phyloP scores from a whole-genome alignment of 1,140 invertebrate species.

The Lucilia cuprina region DNA sequence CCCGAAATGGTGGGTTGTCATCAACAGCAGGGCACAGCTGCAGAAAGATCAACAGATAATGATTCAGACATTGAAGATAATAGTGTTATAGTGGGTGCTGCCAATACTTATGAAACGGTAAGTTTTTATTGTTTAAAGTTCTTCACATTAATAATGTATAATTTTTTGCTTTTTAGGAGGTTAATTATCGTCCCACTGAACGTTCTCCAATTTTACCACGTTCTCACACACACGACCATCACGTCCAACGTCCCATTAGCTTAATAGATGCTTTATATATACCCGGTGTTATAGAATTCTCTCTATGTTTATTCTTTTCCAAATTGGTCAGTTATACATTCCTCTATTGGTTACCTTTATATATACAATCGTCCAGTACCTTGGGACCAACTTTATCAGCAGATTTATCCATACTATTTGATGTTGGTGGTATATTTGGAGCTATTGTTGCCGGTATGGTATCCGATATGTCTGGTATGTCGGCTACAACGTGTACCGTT shows the following conservation, averaged over 20 bases:
- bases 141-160: neutral
- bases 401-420: conserved; percentile 88
- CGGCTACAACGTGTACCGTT: conserved; percentile 81
- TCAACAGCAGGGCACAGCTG: conserved; percentile 50
- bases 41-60: conserved; percentile 46
- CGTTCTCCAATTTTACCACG: conserved; percentile 61
- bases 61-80: conserved; percentile 52
- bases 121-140: conserved; percentile 40
- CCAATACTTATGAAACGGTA: conserved; percentile 47
- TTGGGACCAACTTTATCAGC: conserved; percentile 77
- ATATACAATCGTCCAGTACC: conserved; percentile 84
- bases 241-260: conserved; percentile 71
- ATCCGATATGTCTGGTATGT: conserved; percentile 83
- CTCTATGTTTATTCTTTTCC: conserved; percentile 94
- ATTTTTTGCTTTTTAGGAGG: conserved; percentile 57
- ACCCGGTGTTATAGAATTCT: conserved; percentile 95
- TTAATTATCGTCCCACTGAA: conserved; percentile 63
- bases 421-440: conserved; percentile 87
- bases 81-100: conserved; percentile 42
- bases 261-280: conserved; percentile 80
- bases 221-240: conserved; percentile 4
- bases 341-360: conserved; percentile 93
- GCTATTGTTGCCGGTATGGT: conserved; percentile 88
- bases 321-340: conserved; percentile 98
- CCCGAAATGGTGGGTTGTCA: conserved; percentile 76